phyloP scores from a whole-genome alignment of 2,113 vertebrate genomes.

The Eolophus roseicapilla region DNA sequence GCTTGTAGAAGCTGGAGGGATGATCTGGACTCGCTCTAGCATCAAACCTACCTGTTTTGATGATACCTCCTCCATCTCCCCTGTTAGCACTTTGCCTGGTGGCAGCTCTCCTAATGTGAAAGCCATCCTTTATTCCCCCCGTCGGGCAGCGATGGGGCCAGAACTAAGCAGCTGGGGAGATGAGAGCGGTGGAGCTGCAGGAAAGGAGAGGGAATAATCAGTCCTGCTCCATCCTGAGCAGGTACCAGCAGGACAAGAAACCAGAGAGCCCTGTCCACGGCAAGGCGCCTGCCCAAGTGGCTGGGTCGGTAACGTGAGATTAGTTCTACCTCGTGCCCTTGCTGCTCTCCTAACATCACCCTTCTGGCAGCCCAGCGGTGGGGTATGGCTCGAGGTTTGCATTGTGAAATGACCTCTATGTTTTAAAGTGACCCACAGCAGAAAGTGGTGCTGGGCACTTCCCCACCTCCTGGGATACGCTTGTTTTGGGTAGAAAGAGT shows the following conservation, averaged over 20 bases:
- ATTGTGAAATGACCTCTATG: not conserved
- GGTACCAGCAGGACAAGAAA: not conserved
- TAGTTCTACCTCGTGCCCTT: not conserved
- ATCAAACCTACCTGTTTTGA: not conserved
- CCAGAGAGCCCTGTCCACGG: not conserved
- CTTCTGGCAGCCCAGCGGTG: not conserved
- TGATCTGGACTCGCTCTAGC: rapidly evolving
- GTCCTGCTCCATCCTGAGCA: not conserved
- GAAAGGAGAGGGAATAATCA: conserved; percentile 4
- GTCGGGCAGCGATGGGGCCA: rapidly evolving
- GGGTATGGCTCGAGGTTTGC: not conserved
- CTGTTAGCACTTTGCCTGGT: rapidly evolving
- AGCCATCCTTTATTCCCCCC: not conserved
- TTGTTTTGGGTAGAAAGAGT: not conserved
- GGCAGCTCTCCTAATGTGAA: not conserved
- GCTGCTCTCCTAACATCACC: not conserved
- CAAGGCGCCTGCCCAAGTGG: not conserved
- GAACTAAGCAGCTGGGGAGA: not conserved
- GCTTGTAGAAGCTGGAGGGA: not conserved
- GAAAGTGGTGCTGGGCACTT: rapidly evolving
- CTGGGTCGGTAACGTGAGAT: not conserved
- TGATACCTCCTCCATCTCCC: not conserved
- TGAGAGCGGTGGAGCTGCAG: not conserved
- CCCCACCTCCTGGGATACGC: not conserved
- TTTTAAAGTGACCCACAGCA: not conserved